Percentiles rank a stretch among this genome's conserved stretches.
These are phyloP conservation scores for Megathymus violae DNA, from an alignment of 1,140 invertebrate genomes.

Conservation along the genomic window DNA sequence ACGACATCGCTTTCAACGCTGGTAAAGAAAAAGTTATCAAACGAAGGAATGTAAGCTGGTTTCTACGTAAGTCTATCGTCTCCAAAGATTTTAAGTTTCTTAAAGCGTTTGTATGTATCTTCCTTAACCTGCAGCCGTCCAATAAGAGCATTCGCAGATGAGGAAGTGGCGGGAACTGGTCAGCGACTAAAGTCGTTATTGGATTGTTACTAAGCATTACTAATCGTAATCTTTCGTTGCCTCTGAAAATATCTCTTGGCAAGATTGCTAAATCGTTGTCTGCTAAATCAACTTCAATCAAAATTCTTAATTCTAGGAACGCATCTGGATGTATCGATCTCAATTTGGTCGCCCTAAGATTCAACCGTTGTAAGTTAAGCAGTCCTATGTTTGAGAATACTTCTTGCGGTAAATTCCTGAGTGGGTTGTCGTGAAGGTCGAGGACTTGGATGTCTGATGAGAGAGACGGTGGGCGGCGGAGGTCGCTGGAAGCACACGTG, in stretches of 20 bases:
- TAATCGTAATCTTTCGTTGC: conserved; percentile 89
- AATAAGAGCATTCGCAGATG: conserved; percentile 90
- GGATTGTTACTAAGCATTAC: conserved; percentile 90
- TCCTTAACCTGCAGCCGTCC: conserved; percentile 89
- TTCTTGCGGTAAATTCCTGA: conserved; percentile 90
- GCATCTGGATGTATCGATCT: conserved; percentile 91
- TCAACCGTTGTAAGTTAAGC: conserved; percentile 93
- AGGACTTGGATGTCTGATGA: conserved; percentile 94
- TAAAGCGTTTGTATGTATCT: conserved; percentile 88
- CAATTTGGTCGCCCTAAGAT: conserved; percentile 89
- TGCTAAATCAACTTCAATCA: conserved; percentile 94
- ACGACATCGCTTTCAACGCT: conserved; percentile 88
- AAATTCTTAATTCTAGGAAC: conserved; percentile 93
- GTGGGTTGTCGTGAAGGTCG: conserved; percentile 91
- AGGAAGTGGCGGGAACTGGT: conserved; percentile 89
- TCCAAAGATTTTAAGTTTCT: conserved; percentile 77
- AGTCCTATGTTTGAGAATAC: conserved; percentile 91
- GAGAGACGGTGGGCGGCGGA: conserved; percentile 90
- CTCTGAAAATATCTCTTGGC: conserved; percentile 89
- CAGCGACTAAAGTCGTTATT: conserved; percentile 85
- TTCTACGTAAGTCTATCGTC: conserved; percentile 78
- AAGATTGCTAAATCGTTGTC: conserved; percentile 89
- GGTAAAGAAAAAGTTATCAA: conserved; percentile 76
- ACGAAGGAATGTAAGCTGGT: conserved; percentile 78
- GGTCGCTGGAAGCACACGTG: conserved; percentile 89